These are phyloP conservation scores for Acrobasis consociella DNA, from an alignment of 2,888 invertebrate genomes.

Conservation along the genomic window DNA sequence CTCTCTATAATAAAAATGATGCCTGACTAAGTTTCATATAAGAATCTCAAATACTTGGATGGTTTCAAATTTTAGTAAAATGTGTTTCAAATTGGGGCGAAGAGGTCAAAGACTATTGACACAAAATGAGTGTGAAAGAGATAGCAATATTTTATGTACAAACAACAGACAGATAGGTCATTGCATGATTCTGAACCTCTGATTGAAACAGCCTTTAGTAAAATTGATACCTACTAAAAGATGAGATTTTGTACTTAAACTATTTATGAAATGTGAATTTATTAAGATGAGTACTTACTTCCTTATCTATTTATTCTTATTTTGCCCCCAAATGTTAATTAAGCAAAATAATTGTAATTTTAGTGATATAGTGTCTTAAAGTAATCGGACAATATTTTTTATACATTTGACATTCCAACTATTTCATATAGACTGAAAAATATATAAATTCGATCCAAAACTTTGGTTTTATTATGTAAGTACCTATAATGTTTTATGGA, in stretches of 20 bases:
- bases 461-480: not conserved
- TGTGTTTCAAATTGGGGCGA: not conserved
- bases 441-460: constrained; percentile 3
- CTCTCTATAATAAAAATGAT: not conserved
- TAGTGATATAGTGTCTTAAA: not conserved
- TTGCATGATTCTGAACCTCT: too few relatives aligned
- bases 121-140: too few relatives aligned
- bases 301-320: not conserved
- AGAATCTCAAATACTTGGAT: not conserved
- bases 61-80: not conserved
- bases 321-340: not conserved
- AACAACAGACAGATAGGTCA: too few relatives aligned
- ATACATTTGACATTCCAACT: constrained; percentile 8
- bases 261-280: too few relatives aligned
- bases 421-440: constrained; percentile 14
- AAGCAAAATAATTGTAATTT: not conserved
- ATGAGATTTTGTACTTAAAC: too few relatives aligned
- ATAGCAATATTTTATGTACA: too few relatives aligned
- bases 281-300: too few relatives aligned
- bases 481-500: too few relatives aligned
- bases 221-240: too few relatives aligned
- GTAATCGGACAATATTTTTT: not conserved
- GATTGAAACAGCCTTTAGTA: too few relatives aligned
- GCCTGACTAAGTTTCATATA: too few relatives aligned
- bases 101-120: not conserved